Percentiles rank a stretch among this genome's conserved stretches.
Evolutionary conservation across 2,888 invertebrate species (phyloP).

Genomic region (Ptilodon capucinus): DNA sequence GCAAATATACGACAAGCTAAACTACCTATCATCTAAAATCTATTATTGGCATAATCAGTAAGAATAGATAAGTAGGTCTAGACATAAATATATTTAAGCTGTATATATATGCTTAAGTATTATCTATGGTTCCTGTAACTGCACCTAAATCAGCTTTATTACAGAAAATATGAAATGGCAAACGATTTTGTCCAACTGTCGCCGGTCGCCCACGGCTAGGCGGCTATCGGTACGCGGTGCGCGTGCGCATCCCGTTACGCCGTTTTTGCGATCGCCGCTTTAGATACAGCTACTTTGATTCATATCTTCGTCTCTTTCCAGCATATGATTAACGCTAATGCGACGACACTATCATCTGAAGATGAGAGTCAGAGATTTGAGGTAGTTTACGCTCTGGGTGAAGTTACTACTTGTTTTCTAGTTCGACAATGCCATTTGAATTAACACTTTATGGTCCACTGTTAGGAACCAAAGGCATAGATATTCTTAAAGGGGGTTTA

Average conservation of each 20-base stretch:
- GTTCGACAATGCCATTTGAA: too few species aligned
- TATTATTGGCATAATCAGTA: too few species aligned
- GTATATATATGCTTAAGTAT: background rate
- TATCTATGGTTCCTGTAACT: background rate
- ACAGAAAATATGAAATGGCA: background rate
- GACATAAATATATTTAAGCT: too few species aligned
- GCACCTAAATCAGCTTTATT: background rate
- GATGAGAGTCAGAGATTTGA: background rate
- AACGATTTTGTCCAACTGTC: background rate
- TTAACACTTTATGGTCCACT: too few species aligned
- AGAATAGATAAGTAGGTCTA: too few species aligned
- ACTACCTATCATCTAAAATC: too few species aligned
- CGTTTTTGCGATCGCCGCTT: slow-evolving; percentile 17
- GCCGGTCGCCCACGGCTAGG: slow-evolving; percentile 1
- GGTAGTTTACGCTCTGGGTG: background rate
- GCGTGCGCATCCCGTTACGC: slow-evolving; percentile 26
- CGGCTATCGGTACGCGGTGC: slow-evolving; percentile 13
- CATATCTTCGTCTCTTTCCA: slow-evolving; percentile 15
- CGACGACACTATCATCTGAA: background rate
- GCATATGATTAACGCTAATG: slow-evolving; percentile 5
- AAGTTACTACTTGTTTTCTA: background rate
- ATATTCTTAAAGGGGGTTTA: too few species aligned
- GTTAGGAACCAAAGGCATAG: too few species aligned
- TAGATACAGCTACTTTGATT: slow-evolving; percentile 29
- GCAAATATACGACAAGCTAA: too few species aligned